Evolutionary conservation across 92 coral and sea anemone genomes (phyloP), one percentile per base, ranked within the genome.

Genomic region (Heteractis magnifica): DNA sequence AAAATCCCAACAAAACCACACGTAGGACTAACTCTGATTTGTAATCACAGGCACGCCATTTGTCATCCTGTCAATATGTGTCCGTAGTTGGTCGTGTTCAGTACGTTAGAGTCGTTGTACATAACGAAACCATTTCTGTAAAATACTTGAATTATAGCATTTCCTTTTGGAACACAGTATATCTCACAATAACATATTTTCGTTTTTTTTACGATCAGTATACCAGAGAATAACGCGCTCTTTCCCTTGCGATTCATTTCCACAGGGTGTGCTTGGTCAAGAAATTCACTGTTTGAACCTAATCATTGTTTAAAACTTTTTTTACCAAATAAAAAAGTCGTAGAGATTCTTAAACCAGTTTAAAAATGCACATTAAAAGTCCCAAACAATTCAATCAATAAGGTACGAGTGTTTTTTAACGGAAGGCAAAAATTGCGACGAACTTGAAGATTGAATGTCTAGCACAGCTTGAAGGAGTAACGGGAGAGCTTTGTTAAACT

Each of bases 1-100:
- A 10, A 21, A 68, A 68, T 7, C 73, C 73, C 73, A 68, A 68
- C 73, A 68, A 68, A 68, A 68, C 73, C 49, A 11, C 73, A n/a
- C 3, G 44, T 34, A 34, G 48, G 23, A n/a, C 15, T 12, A 6
- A 68, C 48, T 4, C 15, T 68, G 73, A 68, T 68, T 68, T 68
- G 10, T 20, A 34, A 34, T 34, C 44, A 34, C 49, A 26, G 26
- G 14, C 44, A 23, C 14, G 13, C 49, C 73, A 68, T 68, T 21
- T 12, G 49, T 48, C 70, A 18, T 4, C 23, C 44, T 34, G 58
- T 53, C 58, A 53, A 8, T 53, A 1, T 53, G 58, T 53, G 58
- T 53, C 58, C 13, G 50, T 68, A 12, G 73, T 68, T 6, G 49
- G 8, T 5, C 11, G 12, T 6, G 13, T 19, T 58, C 16, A 58